phyloP scores from a whole-genome alignment of 2,113 vertebrate genomes.

The Pogona vitticeps region DNA sequence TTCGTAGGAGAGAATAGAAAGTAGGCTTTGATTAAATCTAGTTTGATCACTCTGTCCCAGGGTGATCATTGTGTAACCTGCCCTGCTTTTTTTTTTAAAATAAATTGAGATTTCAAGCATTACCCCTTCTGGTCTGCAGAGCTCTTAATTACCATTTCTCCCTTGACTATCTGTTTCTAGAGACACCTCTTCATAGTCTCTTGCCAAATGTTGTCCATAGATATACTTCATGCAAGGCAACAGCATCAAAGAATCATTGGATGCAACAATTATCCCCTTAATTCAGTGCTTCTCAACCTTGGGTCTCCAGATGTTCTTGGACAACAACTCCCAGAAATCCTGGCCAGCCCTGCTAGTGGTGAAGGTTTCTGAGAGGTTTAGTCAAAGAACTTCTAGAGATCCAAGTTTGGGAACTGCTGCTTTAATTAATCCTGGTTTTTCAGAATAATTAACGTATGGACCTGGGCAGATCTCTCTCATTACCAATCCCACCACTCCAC shows the following conservation, averaged over 20 bases:
- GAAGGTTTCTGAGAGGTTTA: no score
- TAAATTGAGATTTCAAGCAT: neutral
- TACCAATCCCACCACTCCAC: neutral
- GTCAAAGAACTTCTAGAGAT: neutral
- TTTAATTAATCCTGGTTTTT: neutral
- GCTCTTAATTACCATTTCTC: neutral
- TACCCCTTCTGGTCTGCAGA: neutral
- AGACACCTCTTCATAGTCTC: neutral
- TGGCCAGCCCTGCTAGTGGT: no score
- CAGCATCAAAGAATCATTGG: neutral
- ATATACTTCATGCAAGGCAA: neutral
- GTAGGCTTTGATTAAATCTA: constrained; percentile 30
- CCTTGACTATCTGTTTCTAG: neutral
- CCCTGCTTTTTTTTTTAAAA: neutral
- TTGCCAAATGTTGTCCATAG: neutral
- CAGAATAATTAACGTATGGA: neutral
- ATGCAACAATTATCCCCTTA: no score
- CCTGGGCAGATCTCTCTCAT: neutral
- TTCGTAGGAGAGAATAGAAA: constrained; percentile 33
- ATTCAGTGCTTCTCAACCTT: no score
- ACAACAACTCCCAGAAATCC: no score
- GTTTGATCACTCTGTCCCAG: constrained; percentile 12
- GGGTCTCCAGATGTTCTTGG: no score
- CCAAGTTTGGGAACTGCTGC: neutral
- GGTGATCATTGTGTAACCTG: neutral